Conservation (phyloP, 1,140 invertebrate genomes). For the Dufourea novaeangliae region DNA sequence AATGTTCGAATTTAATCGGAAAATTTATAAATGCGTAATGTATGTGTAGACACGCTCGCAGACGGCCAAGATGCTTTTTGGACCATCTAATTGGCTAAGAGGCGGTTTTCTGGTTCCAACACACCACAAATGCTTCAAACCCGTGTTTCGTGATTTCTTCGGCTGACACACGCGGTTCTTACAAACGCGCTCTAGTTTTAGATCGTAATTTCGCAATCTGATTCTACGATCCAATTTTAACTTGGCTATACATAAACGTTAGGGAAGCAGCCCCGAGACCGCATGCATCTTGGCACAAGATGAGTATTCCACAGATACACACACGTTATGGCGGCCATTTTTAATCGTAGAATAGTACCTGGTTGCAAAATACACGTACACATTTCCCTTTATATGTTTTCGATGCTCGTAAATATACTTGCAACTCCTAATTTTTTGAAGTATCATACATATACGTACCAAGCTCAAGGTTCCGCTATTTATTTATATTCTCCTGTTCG, state of each 20-base stretch:
- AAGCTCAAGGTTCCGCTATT: too few relatives aligned
- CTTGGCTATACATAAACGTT: background rate
- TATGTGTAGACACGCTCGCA: too few relatives aligned
- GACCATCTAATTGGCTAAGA: too few relatives aligned
- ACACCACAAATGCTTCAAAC: background rate
- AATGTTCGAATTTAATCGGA: too few relatives aligned
- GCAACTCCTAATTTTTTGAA: too few relatives aligned
- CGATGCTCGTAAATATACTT: too few relatives aligned
- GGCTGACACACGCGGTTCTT: conserved; percentile 3
- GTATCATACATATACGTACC: too few relatives aligned
- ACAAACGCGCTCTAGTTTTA: conserved; percentile 19
- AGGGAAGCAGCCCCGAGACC: background rate
- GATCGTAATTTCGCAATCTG: conserved; percentile 43
- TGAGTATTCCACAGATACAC: too few relatives aligned
- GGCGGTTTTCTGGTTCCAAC: too few relatives aligned
- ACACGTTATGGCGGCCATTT: background rate
- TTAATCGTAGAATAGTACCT: background rate
- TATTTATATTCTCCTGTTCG: too few relatives aligned
- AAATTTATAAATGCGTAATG: too few relatives aligned
- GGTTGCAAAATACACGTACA: background rate
- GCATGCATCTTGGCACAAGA: conserved; percentile 19
- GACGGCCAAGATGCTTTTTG: too few relatives aligned
- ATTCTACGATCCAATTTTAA: conserved; percentile 43
- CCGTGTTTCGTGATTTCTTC: conserved; percentile 12
- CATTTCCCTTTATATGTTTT: background rate